Conservation (phyloP, 2,113 vertebrate genomes). For the Pseudois nayaur region DNA sequence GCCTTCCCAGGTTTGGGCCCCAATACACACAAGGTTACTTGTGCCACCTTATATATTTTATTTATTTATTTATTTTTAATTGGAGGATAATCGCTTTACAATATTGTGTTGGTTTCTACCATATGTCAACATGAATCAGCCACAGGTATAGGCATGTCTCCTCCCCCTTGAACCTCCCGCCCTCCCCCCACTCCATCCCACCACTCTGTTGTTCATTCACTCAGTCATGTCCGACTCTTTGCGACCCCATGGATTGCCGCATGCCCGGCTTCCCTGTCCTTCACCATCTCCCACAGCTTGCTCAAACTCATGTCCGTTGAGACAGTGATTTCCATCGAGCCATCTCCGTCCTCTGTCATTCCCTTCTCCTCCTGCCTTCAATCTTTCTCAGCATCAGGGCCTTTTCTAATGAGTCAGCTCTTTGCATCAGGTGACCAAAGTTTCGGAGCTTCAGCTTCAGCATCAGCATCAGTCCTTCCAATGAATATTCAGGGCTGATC, state of each 20-base stretch:
- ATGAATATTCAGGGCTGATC: neutral
- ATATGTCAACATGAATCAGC: neutral
- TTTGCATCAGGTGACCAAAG: neutral
- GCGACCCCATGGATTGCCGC: fast-evolving
- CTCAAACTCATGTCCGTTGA: neutral
- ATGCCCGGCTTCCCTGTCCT: neutral
- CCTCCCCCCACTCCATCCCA: neutral
- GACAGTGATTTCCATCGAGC: neutral
- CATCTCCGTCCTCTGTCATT: fast-evolving
- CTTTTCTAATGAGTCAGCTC: neutral
- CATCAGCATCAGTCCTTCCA: neutral
- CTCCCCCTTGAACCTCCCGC: neutral
- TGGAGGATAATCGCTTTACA: neutral
- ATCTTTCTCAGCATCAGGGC: neutral
- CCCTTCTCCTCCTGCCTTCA: neutral
- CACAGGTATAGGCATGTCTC: neutral
- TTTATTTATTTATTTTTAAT: neutral
- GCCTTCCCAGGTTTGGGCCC: neutral
- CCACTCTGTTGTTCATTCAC: neutral
- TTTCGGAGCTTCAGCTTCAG: neutral
- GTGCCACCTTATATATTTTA: neutral
- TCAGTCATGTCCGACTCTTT: neutral
- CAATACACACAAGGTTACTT: neutral
- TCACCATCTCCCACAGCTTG: neutral
- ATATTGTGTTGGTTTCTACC: neutral